Evolutionary conservation across 2,113 vertebrate genomes (phyloP), one percentile per base, ranked within the genome.

Genomic region (Sinocyclocheilus anophthalmus): DNA sequence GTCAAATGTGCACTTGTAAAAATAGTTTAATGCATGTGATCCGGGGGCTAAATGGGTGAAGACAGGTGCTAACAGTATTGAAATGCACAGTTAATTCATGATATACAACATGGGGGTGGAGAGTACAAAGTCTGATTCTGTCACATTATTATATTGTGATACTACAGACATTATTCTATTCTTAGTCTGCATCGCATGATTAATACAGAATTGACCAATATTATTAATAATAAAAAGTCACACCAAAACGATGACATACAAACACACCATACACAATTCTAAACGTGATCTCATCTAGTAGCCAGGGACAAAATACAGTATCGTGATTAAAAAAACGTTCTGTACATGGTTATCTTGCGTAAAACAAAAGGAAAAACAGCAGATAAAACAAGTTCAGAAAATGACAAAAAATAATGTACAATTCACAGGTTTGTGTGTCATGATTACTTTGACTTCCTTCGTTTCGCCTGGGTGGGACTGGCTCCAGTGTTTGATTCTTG

Each of bases 391-490:
- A 67, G 96, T 97, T 97, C 95, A 97, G 95, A 93, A 88, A 89
- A 79, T 37, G 85, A 55, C 53, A 87, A 92, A 67, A 89, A 91
- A 89, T 96, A 95, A 96, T 97, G 94, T 97, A 97, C 96, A 96
- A 94, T 96, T 94, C 94, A 97, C 95, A 95, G 93, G 94, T 95
- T 92, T 85, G 95, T 5, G 92, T 88, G 93, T 94, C 94, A 84
- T 91, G 91, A 92, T 95, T 93, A 99, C 96, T 99, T 99, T 91
- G 98, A 99, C 95, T 99, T 99, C 96, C 97, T 99, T 96, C 97
- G 92, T 94, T 99, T 99, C 90, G 98, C 96, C 95, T 98, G 98
- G 88, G 97, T 97, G 82, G 95, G 96, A 93, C 96, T 97, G 85
- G 97, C 96, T 95, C 95, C 95, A 91, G 96, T 95, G 93, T 98